Percentiles rank a stretch among this genome's conserved stretches.
Evolutionary conservation across 2,888 invertebrate species (phyloP).

Genomic region (Caenorhabditis imperialis): DNA sequence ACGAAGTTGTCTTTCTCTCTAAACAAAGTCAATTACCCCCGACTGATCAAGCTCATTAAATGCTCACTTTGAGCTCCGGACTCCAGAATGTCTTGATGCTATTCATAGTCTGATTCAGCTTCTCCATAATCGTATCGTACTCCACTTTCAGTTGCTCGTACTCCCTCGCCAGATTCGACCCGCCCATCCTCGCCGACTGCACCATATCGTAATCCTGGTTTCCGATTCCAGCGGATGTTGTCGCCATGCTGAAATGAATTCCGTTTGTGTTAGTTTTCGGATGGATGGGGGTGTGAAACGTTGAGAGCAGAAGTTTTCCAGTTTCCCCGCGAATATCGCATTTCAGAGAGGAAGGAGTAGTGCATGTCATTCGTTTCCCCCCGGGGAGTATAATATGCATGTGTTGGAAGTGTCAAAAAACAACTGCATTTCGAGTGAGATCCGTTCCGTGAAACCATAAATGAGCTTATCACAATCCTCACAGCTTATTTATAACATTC

Average conservation of each 20-base stretch:
- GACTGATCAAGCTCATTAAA: neutral
- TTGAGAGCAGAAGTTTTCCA: neutral
- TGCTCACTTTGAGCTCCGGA: constrained; percentile 91
- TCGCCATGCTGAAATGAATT: constrained; percentile 32
- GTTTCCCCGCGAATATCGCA: constrained; percentile 6
- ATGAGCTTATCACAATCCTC: no score
- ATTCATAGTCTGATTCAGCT: constrained; percentile 85
- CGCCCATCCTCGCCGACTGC: constrained; percentile 1
- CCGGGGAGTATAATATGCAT: constrained; percentile 24
- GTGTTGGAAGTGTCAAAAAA: constrained; percentile 4
- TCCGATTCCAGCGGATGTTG: constrained; percentile 31
- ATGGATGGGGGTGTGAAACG: neutral
- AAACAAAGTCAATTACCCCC: constrained; percentile 14
- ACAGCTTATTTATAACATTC: no score
- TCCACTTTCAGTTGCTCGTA: constrained; percentile 63
- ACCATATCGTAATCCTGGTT: constrained; percentile 33
- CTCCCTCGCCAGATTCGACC: constrained; percentile 38
- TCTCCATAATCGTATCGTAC: constrained; percentile 69
- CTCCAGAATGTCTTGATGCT: constrained; percentile 99
- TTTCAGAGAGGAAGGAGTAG: constrained; percentile 1
- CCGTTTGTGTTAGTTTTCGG: neutral
- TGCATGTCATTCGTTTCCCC: constrained; percentile 9
- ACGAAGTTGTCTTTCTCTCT: constrained; percentile 63
- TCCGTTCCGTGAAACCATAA: constrained; percentile 11
- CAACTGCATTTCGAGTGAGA: constrained; percentile 20